These are phyloP conservation scores for Drosophila guanche DNA, from an alignment of 1,140 invertebrate genomes.

Conservation along the genomic window DNA sequence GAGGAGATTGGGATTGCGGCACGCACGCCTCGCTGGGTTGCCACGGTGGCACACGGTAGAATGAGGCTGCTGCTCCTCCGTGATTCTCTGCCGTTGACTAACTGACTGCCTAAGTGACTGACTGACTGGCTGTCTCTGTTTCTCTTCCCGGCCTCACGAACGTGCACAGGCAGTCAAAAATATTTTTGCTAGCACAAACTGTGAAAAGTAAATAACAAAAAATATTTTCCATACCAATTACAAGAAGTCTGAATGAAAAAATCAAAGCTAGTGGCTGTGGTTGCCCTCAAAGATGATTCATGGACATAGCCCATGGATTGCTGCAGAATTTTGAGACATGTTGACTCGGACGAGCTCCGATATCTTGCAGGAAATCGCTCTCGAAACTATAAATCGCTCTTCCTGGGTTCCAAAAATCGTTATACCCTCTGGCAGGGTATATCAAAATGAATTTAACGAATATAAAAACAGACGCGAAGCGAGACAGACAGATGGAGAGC, in stretches of 20 bases:
- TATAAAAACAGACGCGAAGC: constrained; percentile 53
- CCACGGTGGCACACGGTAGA: constrained; percentile 13
- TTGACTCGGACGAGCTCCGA: no score
- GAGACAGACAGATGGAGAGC: constrained; percentile 2
- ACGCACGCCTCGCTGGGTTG: constrained; percentile 57
- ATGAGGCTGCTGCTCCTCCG: constrained; percentile 12
- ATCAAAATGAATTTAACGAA: constrained; percentile 73
- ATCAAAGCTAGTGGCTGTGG: no score
- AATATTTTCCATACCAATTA: background rate
- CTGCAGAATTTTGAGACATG: no score
- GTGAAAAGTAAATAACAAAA: constrained; percentile 55
- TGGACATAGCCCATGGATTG: no score
- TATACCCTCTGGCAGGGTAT: no score
- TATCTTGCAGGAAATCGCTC: no score
- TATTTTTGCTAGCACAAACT: constrained; percentile 69
- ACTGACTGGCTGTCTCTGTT: constrained; percentile 33
- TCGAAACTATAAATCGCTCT: no score
- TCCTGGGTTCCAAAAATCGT: constrained; percentile 12
- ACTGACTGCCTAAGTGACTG: constrained; percentile 58
- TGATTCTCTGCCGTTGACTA: constrained; percentile 45
- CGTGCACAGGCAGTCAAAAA: constrained; percentile 74
- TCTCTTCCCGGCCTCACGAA: constrained; percentile 51
- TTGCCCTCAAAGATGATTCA: no score
- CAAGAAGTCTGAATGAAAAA: constrained; percentile 6
- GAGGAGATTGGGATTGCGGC: constrained; percentile 36